These are phyloP conservation scores for Sisor rabdophorus DNA, from an alignment of 2,113 vertebrate species.

Conservation along the genomic window DNA sequence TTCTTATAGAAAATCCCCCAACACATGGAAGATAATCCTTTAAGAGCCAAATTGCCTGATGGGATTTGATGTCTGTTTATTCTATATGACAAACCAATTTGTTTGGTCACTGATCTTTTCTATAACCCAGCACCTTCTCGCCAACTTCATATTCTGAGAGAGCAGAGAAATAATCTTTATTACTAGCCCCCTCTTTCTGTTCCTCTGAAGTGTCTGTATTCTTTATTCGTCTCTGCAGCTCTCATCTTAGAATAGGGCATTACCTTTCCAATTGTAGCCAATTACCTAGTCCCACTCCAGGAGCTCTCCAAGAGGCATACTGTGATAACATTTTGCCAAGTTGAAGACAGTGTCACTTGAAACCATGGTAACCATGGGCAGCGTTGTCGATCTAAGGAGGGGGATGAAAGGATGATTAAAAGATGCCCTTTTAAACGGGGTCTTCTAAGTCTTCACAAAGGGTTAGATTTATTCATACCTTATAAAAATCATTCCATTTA, in stretches of 20 bases:
- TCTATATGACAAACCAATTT: constrained; percentile 42
- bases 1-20: constrained; percentile 36
- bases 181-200: constrained; percentile 30
- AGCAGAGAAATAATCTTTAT: constrained; percentile 22
- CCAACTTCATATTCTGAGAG: constrained; percentile 7
- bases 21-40: constrained; percentile 40
- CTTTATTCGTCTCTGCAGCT: constrained; percentile 31
- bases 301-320: constrained; percentile 37
- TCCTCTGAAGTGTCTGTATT: constrained; percentile 46
- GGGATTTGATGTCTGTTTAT: constrained; percentile 33
- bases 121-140: constrained; percentile 14
- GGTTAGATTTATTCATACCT: neutral
- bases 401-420: constrained; percentile 32
- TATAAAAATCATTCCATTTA: constrained; percentile 26
- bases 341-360: constrained; percentile 45
- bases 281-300: constrained; percentile 47
- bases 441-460: constrained; percentile 34
- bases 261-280: constrained; percentile 46
- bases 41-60: constrained; percentile 41
- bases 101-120: constrained; percentile 39
- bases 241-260: constrained; percentile 41
- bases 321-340: constrained; percentile 41
- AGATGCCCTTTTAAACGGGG: constrained; percentile 27
- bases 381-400: constrained; percentile 22
- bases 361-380: constrained; percentile 44